phyloP scores from a whole-genome alignment of 1,140 invertebrate genomes.

The Drosophila arizonae region DNA sequence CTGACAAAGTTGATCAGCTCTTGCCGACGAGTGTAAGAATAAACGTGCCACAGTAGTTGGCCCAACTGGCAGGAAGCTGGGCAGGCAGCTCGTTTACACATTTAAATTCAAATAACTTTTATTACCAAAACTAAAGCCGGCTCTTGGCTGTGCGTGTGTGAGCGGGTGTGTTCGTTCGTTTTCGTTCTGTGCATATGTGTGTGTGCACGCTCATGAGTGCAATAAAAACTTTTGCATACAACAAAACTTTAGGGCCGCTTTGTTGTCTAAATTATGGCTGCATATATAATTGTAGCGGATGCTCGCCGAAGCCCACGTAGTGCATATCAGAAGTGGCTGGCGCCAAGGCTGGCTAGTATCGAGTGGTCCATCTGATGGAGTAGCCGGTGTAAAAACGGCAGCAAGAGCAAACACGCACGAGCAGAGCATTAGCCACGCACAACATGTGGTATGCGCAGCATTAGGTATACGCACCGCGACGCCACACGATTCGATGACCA shows the following conservation, averaged over 20 bases:
- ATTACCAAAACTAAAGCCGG: slow-evolving; percentile 77
- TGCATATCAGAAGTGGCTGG: slow-evolving; percentile 49
- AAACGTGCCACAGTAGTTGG: slow-evolving; percentile 49
- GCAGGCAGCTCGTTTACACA: slow-evolving; percentile 76
- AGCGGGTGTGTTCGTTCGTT: slow-evolving; percentile 27
- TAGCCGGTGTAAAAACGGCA: no score
- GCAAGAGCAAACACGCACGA: slow-evolving; percentile 32
- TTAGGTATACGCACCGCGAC: slow-evolving; percentile 58
- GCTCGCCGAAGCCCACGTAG: slow-evolving; percentile 77
- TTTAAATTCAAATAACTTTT: slow-evolving; percentile 82
- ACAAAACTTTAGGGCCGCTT: slow-evolving; percentile 62
- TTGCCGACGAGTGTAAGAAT: neutral
- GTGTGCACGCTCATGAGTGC: slow-evolving; percentile 68
- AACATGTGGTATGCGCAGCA: slow-evolving; percentile 25
- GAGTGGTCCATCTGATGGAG: slow-evolving; percentile 60
- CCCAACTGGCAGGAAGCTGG: slow-evolving; percentile 51
- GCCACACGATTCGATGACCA: slow-evolving; percentile 48
- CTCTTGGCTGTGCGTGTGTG: slow-evolving; percentile 24
- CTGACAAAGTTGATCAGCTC: slow-evolving; percentile 10
- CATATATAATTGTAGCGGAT: slow-evolving; percentile 74
- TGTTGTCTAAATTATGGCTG: slow-evolving; percentile 78
- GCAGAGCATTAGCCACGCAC: slow-evolving; percentile 4
- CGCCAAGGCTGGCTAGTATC: slow-evolving; percentile 49
- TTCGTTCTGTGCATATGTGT: slow-evolving; percentile 35
- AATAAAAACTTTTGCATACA: slow-evolving; percentile 81